A percentile compares a stretch with the other conserved stretches of the same genome.
These are phyloP conservation scores for Danio kyathit DNA, from an alignment of 2,797 vertebrate genomes.

Conservation along the genomic window DNA sequence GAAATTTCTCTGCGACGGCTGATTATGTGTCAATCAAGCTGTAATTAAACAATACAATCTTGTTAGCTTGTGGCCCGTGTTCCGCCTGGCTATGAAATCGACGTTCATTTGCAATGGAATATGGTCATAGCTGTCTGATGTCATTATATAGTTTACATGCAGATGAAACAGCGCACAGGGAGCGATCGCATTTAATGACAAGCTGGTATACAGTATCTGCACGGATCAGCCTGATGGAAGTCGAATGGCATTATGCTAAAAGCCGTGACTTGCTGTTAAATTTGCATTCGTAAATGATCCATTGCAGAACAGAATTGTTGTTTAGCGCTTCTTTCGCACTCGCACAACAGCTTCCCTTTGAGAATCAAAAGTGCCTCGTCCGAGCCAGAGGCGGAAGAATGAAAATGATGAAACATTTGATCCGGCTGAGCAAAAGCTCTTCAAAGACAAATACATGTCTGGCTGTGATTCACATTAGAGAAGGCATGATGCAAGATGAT, in stretches of 20 bases:
- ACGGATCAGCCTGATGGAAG: conserved; percentile 28
- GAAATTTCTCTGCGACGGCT: not conserved
- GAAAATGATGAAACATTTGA: conserved; percentile 47
- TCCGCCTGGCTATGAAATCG: conserved; percentile 19
- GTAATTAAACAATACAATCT: conserved; percentile 39
- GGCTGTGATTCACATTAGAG: not conserved
- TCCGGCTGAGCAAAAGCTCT: conserved; percentile 32
- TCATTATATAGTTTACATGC: conserved; percentile 41
- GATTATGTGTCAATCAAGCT: conserved; percentile 44
- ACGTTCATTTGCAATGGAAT: conserved; percentile 24
- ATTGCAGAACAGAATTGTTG: conserved; percentile 10
- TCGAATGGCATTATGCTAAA: conserved; percentile 34
- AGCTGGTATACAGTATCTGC: conserved; percentile 28
- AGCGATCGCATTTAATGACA: conserved; percentile 34
- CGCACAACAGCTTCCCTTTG: conserved; percentile 9
- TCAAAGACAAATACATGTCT: conserved; percentile 44
- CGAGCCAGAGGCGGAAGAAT: not conserved
- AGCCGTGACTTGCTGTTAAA: conserved; percentile 6
- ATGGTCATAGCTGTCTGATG: conserved; percentile 41
- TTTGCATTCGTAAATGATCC: conserved; percentile 32
- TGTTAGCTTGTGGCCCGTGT: conserved; percentile 4
- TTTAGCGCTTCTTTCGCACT: conserved; percentile 14
- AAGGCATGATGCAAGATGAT: conserved; percentile 49
- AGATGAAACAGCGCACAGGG: conserved; percentile 34
- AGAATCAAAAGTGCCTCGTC: conserved; percentile 24